Conservation (phyloP, 2,113 vertebrate genomes). For the Pseudonaja textilis region DNA sequence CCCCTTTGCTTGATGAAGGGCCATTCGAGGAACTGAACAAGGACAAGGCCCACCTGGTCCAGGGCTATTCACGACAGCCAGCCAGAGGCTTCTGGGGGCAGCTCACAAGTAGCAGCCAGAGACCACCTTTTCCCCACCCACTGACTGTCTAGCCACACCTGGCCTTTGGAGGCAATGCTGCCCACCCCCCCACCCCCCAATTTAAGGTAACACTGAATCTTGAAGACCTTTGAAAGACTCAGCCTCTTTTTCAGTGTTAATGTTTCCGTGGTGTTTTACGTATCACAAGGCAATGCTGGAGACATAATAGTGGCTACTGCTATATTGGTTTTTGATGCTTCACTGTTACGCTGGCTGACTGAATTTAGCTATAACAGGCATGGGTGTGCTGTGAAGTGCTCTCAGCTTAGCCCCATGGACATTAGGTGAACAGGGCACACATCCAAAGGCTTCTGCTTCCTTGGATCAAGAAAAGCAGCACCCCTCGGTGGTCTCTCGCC, state of each 20-base stretch:
- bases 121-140: not conserved
- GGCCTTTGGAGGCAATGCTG: not conserved
- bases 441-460: not conserved
- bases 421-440: not conserved
- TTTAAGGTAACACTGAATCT: not conserved
- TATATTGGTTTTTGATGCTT: not conserved
- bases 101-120: not conserved
- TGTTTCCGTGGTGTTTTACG: not conserved
- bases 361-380: not conserved
- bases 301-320: not conserved
- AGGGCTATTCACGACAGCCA: not conserved
- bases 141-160: not conserved
- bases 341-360: not conserved
- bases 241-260: not conserved
- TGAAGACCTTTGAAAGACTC: not conserved
- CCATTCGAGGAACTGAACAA: not conserved
- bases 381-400: not conserved
- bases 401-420: not conserved
- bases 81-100: not conserved
- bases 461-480: not conserved
- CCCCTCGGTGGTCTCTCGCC: not conserved
- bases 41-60: not conserved
- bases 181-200: no score
- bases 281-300: no score
- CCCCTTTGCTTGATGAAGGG: not conserved